Evolutionary conservation across 1,140 invertebrate genomes (phyloP).

Genomic region (Oncopodura yosiiana): DNA sequence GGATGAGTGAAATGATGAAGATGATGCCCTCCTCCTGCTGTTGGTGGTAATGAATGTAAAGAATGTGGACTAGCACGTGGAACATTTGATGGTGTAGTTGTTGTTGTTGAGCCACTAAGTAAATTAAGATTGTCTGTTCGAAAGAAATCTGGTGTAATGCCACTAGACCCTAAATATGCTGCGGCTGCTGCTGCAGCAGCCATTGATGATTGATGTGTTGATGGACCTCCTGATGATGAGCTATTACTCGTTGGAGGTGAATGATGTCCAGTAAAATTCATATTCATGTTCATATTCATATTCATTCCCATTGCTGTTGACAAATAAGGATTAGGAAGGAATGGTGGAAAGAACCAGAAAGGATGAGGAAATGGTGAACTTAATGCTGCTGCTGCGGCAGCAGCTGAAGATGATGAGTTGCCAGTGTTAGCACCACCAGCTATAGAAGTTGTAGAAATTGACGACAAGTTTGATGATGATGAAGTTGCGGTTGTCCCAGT

Average conservation of each 20-base stretch:
- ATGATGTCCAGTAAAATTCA: too few species aligned
- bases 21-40: too few species aligned
- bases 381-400: slow-evolving; percentile 14
- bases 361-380: slow-evolving; percentile 12
- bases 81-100: too few species aligned
- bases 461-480: background rate
- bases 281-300: slow-evolving; percentile 31
- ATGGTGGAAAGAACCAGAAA: slow-evolving; percentile 35
- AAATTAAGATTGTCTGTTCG: background rate
- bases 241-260: too few species aligned
- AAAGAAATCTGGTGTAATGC: background rate
- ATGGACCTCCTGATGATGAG: too few species aligned
- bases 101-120: slow-evolving; percentile 2
- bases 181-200: background rate
- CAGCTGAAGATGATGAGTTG: slow-evolving; percentile 21
- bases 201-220: too few species aligned
- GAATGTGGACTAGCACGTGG: too few species aligned
- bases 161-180: background rate
- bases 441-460: slow-evolving; percentile 19
- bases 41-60: too few species aligned
- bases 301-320: slow-evolving; percentile 15
- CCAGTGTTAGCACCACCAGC: slow-evolving; percentile 12
- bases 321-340: slow-evolving; percentile 35
- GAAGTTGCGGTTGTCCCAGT: background rate
- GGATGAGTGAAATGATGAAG: too few species aligned